Conservation (phyloP, 2,113 vertebrate species). For the Marmota flaviventris region DNA sequence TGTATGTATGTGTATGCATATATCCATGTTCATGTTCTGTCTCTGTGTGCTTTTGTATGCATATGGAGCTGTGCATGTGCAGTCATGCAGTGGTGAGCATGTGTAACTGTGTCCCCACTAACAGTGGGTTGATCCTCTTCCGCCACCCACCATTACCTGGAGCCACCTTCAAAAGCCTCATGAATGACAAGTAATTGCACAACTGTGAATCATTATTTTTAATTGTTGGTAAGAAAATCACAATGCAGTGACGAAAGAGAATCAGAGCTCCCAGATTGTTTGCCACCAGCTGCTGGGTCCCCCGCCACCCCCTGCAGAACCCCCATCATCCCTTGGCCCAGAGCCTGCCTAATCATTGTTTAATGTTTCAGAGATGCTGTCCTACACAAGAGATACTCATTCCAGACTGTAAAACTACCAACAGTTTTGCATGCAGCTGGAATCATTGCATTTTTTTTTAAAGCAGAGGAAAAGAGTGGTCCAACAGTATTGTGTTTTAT, state of each 20-base stretch:
- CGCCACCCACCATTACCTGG: background rate
- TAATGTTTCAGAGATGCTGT: slow-evolving; percentile 86
- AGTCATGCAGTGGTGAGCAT: background rate
- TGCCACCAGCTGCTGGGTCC: slow-evolving; percentile 69
- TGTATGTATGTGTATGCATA: background rate
- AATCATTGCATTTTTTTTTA: slow-evolving; percentile 78
- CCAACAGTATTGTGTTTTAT: slow-evolving; percentile 79
- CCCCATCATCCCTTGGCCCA: slow-evolving; percentile 79
- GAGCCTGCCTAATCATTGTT: slow-evolving; percentile 86
- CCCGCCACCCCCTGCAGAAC: slow-evolving; percentile 68
- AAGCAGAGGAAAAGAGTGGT: slow-evolving; percentile 66
- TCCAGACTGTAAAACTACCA: slow-evolving; percentile 80
- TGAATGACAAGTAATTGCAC: slow-evolving; percentile 76
- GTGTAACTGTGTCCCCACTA: background rate
- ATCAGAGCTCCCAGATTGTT: slow-evolving; percentile 79
- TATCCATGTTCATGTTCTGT: background rate
- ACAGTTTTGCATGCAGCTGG: slow-evolving; percentile 81
- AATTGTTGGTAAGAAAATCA: slow-evolving; percentile 80
- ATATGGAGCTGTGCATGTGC: background rate
- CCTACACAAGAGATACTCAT: slow-evolving; percentile 79
- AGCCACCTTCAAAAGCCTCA: slow-evolving; percentile 62
- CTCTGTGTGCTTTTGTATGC: background rate
- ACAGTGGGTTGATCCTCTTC: background rate
- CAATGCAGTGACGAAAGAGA: slow-evolving; percentile 78
- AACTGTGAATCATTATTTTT: slow-evolving; percentile 81